Base-by-base conservation (phyloP, 2,797 vertebrate species). In the Columba guinea region DNA sequence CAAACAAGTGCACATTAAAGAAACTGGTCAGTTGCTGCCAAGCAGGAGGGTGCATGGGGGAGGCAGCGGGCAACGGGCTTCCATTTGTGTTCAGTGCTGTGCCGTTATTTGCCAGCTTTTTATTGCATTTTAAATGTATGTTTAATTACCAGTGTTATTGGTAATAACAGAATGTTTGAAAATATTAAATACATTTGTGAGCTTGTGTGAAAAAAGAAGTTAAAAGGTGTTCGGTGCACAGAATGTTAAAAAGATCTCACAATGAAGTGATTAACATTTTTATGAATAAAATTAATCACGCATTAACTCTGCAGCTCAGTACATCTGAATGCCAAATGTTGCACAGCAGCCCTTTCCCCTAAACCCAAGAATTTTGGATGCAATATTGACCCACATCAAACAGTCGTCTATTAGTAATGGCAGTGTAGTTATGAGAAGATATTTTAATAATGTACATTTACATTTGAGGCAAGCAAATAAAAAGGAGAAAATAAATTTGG, bases 231-330 rank as follows among this genome's bases (percentile, higher is more conserved):
- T 94, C 16, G 3, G 96, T 96, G 95, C 63, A 10, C 91, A 86
- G 98, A 98, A 98, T 98, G 97, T 91, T 98, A 98, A 98, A 96
- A 96, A 95, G 97, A 97, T 97, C 97, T 96, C 97, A 98, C 97
- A 98, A 98, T 98, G 98, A 97, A 97, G 97, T 96, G 97, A 98
- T 98, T 98, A 98, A 98, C 98, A 98, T 98, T 98, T 98, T 98
- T 98, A 98, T 98, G 98, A 98, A 98, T 98, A 98, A 98, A 98
- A 98, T 98, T 98, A 98, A 98, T 98, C 98, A 98, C 96, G 95
- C 98, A 97, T 98, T 98, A 98, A 97, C 96, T 98, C 96, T 90
- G 95, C 94, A 75, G 97, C 95, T 94, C 96, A 93, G 93, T 94
- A 96, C 96, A 96, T 97, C 97, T 96, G 97, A 98, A 97, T 97